Conservation (phyloP, 2,888 invertebrate genomes). For the Willowsia nigromaculata region DNA sequence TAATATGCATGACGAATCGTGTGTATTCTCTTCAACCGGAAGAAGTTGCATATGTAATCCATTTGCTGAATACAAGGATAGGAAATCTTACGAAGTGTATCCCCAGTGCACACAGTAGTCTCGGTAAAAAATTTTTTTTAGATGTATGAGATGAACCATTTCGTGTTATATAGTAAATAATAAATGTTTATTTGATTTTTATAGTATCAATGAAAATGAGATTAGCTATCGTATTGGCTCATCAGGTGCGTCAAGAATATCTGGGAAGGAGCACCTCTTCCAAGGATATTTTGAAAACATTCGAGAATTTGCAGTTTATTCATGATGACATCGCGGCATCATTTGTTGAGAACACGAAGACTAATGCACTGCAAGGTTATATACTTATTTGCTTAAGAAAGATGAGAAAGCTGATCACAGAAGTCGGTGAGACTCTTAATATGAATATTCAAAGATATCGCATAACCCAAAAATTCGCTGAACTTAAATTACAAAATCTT, state of each 20-base stretch:
- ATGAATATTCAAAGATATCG: no score
- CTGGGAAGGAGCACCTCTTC: neutral
- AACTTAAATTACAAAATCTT: no score
- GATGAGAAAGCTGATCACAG: neutral
- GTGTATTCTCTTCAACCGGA: neutral
- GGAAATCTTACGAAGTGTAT: neutral
- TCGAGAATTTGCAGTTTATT: neutral
- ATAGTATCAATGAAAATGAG: constrained; percentile 5
- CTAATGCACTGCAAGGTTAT: neutral
- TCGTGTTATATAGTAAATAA: no score
- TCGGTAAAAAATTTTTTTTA: neutral
- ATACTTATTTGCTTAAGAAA: neutral
- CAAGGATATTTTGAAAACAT: neutral
- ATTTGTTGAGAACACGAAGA: neutral
- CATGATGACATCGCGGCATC: neutral
- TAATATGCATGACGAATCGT: neutral
- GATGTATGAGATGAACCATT: no score
- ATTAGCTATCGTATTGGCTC: neutral
- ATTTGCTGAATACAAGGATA: neutral
- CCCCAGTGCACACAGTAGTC: neutral
- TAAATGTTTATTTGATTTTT: neutral
- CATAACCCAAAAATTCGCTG: neutral
- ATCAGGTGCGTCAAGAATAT: neutral
- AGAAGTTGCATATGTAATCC: neutral
- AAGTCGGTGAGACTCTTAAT: neutral